Base-by-base conservation (phyloP, 2,888 invertebrate species). In the Eugnorisma glareosa region DNA sequence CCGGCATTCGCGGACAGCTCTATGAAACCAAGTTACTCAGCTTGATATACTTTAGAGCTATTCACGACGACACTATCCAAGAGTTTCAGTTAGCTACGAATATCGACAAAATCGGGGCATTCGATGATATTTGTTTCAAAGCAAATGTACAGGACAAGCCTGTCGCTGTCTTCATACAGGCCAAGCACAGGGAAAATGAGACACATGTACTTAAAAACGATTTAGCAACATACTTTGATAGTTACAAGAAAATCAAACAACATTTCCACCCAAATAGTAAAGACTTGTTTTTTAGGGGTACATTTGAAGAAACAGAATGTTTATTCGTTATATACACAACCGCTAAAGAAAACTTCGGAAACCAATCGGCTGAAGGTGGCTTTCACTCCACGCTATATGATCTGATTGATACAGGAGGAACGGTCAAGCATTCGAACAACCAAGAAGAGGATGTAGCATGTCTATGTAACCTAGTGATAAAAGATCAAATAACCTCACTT, bases 61-160 rank as follows among this genome's bases (percentile, higher is more conserved):
- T 76, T 24, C 73, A 73, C 40, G 70, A 86, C 61, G 31, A 74
- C 1, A 11, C n/a, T 51, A 63, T 88, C 11, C 61, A 70, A 54
- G 71, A 88, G 13, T 86, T 88, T 43, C 63, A 82, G 48, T 67
- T 88, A 40, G 86, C 82, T 15, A 79, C 86, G 7, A 86, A 86
- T 68, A 71, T 85, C 57, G 78, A 79, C n/a, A 61, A 73, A 5
- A 73, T 88, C 0, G 88, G 84, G 2, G 80, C 74, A 8, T 83
- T 88, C 21, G 87, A 84, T 43, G 86, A 88, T 24, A 78, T 88
- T 24, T 84, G 81, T 51, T 66, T 87, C n/a, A 87, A 57, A 76
- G 74, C 77, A 1, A 84, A 76, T 69, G 37, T 79, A 0, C 63
- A 79, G n/a, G 43, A 84, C 11, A 67, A 71, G 48, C 79, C 79